phyloP scores from a whole-genome alignment of 2,797 vertebrate genomes.

The Intellagama lesueurii region DNA sequence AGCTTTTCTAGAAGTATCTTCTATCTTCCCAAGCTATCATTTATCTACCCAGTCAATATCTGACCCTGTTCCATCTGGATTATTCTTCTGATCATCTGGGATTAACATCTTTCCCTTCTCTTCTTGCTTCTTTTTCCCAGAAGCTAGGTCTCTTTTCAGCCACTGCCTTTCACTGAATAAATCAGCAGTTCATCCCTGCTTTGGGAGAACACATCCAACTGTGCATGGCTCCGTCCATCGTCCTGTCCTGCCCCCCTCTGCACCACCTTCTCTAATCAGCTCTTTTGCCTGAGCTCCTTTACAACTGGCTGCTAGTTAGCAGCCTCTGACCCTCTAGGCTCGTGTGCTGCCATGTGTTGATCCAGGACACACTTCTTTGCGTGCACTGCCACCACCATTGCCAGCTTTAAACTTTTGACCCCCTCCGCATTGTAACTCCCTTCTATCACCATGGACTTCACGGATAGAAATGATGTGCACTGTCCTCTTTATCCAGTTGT shows the following conservation, averaged over 20 bases:
- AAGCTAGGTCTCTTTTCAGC: rapidly evolving
- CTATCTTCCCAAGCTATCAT: not conserved
- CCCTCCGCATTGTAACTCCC: slow-evolving; percentile 1
- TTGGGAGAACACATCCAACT: not conserved
- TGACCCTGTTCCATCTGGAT: not conserved
- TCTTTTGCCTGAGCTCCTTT: not conserved
- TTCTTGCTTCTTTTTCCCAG: rapidly evolving
- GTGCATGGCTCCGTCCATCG: not conserved
- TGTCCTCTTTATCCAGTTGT: slow-evolving; percentile 1
- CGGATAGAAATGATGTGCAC: slow-evolving; percentile 6
- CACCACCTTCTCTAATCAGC: slow-evolving; percentile 5
- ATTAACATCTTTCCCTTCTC: not conserved
- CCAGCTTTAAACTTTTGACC: slow-evolving; percentile 54
- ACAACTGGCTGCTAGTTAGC: not conserved
- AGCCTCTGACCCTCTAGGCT: not conserved
- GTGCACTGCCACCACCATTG: not conserved
- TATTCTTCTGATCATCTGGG: not conserved
- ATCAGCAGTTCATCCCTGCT: not conserved
- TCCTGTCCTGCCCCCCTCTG: not conserved
- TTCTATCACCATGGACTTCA: not conserved
- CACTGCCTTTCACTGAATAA: not conserved
- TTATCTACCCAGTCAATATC: not conserved
- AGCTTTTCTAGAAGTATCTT: not conserved
- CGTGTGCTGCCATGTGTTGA: rapidly evolving
- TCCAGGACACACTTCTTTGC: rapidly evolving